A percentile compares a stretch with the other conserved stretches of the same genome.
phyloP scores from a whole-genome alignment of 2,797 vertebrate genomes.

The Sebastes wilsoni region DNA sequence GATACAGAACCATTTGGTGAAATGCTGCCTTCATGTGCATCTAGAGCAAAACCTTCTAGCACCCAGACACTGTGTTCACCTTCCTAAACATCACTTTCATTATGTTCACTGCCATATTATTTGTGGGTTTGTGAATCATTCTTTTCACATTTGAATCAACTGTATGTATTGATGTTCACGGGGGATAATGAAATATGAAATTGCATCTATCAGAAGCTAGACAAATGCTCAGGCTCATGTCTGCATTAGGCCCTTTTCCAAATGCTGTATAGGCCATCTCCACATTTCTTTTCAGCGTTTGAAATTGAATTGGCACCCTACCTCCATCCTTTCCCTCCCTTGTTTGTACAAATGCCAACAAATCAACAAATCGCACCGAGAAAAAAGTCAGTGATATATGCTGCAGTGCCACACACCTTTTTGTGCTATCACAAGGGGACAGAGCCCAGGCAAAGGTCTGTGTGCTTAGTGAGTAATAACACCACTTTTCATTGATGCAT shows the following conservation, averaged over 20 bases:
- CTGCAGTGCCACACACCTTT: background rate
- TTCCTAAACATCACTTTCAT: background rate
- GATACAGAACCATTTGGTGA: background rate
- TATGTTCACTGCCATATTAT: background rate
- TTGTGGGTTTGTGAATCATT: background rate
- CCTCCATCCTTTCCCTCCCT: background rate
- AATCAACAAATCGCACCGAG: background rate
- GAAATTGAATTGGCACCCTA: background rate
- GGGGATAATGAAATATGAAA: background rate
- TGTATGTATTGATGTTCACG: background rate
- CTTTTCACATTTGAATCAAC: background rate
- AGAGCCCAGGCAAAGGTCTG: background rate
- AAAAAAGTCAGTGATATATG: background rate
- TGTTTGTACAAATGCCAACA: background rate
- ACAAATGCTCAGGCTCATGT: background rate
- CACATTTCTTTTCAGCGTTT: background rate
- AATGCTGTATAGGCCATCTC: background rate
- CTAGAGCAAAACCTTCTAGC: background rate
- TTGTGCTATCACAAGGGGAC: background rate
- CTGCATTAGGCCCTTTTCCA: background rate
- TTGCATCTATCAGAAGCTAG: background rate
- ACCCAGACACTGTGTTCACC: background rate
- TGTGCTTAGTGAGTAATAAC: constrained; percentile 8
- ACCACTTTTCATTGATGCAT: constrained; percentile 53
- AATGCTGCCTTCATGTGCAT: background rate